Evolutionary conservation across 2,113 vertebrate species (phyloP), one percentile per base, ranked within the genome.

Genomic region (Tragelaphus scriptus): DNA sequence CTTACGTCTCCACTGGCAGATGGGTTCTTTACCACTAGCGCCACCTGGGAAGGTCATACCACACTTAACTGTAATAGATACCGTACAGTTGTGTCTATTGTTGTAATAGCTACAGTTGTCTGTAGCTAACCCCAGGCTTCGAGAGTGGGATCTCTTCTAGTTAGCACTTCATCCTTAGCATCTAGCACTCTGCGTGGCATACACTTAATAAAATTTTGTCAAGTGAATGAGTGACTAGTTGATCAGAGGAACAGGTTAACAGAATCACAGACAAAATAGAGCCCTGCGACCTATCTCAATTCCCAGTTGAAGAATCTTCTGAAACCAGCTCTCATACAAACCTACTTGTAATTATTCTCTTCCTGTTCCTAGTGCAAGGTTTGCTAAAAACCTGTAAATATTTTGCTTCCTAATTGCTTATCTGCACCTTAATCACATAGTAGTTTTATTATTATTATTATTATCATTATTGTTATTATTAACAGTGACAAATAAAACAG

Each of bases 371-470:
- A 61, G 53, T 32, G 21, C 15, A 17, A 85, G 58, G 40, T 32
- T 97, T 26, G 15, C 87, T 65, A 63, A 91, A 95, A 96, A 36
- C 77, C 58, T 5, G 0, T 95, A 97, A 96, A 97, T 96, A 96
- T 92, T 90, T 56, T 90, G 79, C 85, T 91, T 93, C 86, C 91
- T 97, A 95, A 96, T 95, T 95, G 97, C 65, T 94, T 96, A 97
- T 97, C 97, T 97, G 92, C 96, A 96, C 92, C 96, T 98, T 98
- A 98, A 98, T 98, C 98, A 98, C 98, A 98, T 2, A 96, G 97
- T 85, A 84, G 90, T 95, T 96, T 97, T 97, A 98, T 87, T 97
- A 80, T 97, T 97, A 80, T 97, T 97, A 98, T 89, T 97, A 86
- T 98, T 97, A 84, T 85, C 88, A 85, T 97, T 95, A 96, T 91